Evolutionary conservation across 2,113 vertebrate genomes (phyloP).

Genomic region (Siniperca knerii): DNA sequence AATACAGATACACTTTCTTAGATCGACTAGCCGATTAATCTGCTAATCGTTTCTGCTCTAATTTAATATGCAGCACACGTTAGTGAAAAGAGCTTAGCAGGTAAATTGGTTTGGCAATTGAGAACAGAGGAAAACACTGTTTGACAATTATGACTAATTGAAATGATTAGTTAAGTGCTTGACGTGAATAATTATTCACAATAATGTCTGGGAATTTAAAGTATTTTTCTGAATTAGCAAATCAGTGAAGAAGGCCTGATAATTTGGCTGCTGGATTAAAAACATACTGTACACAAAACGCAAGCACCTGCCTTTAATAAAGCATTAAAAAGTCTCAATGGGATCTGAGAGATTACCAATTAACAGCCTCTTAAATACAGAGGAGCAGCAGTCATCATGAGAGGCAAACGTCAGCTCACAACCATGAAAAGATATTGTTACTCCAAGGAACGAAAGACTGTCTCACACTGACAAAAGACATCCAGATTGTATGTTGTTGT

Average conservation of each 20-base stretch:
- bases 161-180: background rate
- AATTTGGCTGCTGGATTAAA: background rate
- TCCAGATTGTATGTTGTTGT: background rate
- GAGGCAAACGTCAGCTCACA: background rate
- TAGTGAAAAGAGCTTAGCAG: no score
- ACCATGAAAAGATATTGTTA: slow-evolving; percentile 9
- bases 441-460: background rate
- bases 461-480: background rate
- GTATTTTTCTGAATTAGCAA: background rate
- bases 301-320: slow-evolving; percentile 5
- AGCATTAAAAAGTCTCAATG: slow-evolving; percentile 21
- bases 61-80: background rate
- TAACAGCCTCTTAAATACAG: slow-evolving; percentile 23
- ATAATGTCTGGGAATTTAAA: background rate
- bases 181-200: background rate
- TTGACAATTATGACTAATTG: background rate
- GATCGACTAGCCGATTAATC: background rate
- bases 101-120: background rate
- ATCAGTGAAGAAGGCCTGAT: background rate
- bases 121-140: background rate
- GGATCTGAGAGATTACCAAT: slow-evolving; percentile 24
- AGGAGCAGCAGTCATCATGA: background rate
- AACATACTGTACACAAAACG: background rate
- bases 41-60: background rate
- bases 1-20: background rate